These are phyloP conservation scores for Sycobia sp. DNA, from an alignment of 1,140 invertebrate genomes.

Conservation along the genomic window DNA sequence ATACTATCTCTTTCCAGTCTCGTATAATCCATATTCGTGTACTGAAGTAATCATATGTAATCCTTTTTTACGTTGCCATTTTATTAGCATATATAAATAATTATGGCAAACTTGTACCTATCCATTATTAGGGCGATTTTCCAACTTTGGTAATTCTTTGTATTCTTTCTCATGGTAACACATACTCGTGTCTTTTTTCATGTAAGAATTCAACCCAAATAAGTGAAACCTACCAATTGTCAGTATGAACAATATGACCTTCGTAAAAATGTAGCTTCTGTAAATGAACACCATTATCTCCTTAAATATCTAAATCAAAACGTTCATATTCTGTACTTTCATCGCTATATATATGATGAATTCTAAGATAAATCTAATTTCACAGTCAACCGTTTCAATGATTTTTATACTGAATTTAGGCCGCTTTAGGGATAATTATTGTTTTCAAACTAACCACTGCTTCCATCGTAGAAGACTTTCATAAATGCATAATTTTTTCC, in stretches of 20 bases:
- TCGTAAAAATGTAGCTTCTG: background rate
- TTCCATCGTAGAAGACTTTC: background rate
- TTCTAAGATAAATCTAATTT: too few relatives aligned
- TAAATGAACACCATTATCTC: background rate
- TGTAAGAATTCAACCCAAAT: background rate
- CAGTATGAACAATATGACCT: background rate
- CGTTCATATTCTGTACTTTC: too few relatives aligned
- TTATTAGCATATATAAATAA: conserved; percentile 39
- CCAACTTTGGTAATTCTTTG: conserved; percentile 37
- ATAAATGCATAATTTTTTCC: conserved; percentile 19
- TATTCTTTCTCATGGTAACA: conserved; percentile 40
- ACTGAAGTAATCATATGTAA: conserved; percentile 23
- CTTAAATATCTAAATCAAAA: conserved; percentile 1
- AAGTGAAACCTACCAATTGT: conserved; percentile 1
- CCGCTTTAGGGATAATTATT: background rate
- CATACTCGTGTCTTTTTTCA: conserved; percentile 32
- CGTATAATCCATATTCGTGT: conserved; percentile 22
- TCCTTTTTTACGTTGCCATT: conserved; percentile 31
- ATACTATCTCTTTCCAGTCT: conserved; percentile 22
- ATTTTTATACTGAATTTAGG: conserved; percentile 2
- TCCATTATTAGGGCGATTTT: conserved; percentile 34
- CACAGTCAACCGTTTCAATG: background rate
- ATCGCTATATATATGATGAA: background rate
- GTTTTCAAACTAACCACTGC: background rate
- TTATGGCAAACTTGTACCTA: conserved; percentile 33